These are phyloP conservation scores for Meloidogyne chitwoodi DNA, from an alignment of 1,140 invertebrate genomes.

Conservation along the genomic window DNA sequence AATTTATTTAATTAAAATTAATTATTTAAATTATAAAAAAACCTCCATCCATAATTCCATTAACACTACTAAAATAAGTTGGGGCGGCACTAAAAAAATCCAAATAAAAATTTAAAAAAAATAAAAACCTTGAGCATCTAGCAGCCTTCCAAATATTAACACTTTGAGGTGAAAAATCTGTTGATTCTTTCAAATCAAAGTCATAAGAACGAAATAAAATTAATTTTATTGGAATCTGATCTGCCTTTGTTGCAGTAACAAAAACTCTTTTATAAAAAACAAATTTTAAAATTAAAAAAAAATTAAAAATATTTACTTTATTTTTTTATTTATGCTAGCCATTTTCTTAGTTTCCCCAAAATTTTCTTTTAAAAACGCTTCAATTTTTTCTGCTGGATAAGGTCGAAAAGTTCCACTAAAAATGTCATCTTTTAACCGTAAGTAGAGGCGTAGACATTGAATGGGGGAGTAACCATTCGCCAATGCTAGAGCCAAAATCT, in stretches of 20 bases:
- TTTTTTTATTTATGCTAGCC: slow-evolving; percentile 12
- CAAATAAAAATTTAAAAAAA: slow-evolving; percentile 60
- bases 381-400: slow-evolving; percentile 63
- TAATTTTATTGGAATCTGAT: slow-evolving; percentile 81
- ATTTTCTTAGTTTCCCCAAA: slow-evolving; percentile 20
- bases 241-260: slow-evolving; percentile 82
- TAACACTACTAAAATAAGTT: slow-evolving; percentile 75
- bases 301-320: slow-evolving; percentile 9
- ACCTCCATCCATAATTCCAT: slow-evolving; percentile 75
- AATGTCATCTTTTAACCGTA: slow-evolving; percentile 69
- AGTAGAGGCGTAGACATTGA: slow-evolving; percentile 37
- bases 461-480: slow-evolving; percentile 43
- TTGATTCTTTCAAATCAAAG: slow-evolving; percentile 64
- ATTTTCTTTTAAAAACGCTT: slow-evolving; percentile 62
- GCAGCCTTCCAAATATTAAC: neutral
- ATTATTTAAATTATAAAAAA: neutral
- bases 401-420: slow-evolving; percentile 67
- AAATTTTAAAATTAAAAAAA: neutral
- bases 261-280: slow-evolving; percentile 66
- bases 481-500: slow-evolving; percentile 77
- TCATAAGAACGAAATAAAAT: slow-evolving; percentile 87
- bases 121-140: neutral
- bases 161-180: neutral
- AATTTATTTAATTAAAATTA: neutral
- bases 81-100: slow-evolving; percentile 77